Evolutionary conservation across 2,113 vertebrate species (phyloP).

Genomic region (Rhagologus leucostigma): DNA sequence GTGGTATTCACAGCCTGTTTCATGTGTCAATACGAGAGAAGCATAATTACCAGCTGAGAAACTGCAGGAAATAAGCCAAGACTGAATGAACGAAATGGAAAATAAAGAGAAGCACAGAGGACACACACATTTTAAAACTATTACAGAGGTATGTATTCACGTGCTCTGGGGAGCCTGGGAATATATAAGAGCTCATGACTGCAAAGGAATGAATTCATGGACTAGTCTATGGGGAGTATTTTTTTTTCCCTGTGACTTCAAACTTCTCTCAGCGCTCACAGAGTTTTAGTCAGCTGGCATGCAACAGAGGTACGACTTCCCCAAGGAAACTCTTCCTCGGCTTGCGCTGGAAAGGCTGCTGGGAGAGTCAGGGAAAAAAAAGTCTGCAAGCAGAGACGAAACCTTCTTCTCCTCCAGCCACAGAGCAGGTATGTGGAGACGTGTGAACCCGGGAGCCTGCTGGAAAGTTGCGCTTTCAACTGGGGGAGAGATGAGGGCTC

Average conservation of each 20-base stretch:
- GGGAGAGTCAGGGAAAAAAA: conserved; percentile 5
- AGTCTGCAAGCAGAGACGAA: background rate
- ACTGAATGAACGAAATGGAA: conserved; percentile 36
- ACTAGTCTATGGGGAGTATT: conserved; percentile 34
- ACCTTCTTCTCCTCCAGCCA: background rate
- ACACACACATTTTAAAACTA: conserved; percentile 26
- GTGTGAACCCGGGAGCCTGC: background rate
- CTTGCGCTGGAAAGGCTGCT: conserved; percentile 17
- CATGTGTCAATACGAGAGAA: conserved; percentile 9
- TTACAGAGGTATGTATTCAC: background rate
- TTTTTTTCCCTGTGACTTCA: conserved; percentile 56
- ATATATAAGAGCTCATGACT: conserved; percentile 34
- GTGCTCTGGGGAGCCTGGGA: conserved; percentile 16
- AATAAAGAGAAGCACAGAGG: background rate
- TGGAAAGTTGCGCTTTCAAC: conserved; percentile 16
- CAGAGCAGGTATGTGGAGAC: conserved; percentile 46
- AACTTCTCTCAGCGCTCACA: conserved; percentile 31
- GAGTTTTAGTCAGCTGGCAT: conserved; percentile 65
- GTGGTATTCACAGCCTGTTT: background rate
- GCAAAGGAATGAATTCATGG: conserved; percentile 45
- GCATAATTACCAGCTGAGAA: conserved; percentile 29
- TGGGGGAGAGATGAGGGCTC: background rate
- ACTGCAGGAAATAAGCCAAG: conserved; percentile 42
- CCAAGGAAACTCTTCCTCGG: conserved; percentile 51
- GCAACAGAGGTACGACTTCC: conserved; percentile 48